Base-by-base conservation (phyloP, 2,888 invertebrate genomes). In the Oeneis ivallda region DNA sequence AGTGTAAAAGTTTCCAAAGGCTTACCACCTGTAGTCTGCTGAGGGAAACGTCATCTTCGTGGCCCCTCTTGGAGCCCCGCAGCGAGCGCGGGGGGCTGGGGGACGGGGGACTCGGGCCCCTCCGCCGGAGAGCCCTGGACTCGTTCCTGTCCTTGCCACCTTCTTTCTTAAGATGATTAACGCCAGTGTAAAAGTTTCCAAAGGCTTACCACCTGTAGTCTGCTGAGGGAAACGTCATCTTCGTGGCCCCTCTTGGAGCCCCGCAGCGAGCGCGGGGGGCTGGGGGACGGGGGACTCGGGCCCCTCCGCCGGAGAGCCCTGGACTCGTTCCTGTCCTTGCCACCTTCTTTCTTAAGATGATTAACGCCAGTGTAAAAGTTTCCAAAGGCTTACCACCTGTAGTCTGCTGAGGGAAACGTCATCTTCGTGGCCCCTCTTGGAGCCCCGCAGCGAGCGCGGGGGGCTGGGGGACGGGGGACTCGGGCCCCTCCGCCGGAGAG, bases 271-370 rank as follows among this genome's bases (percentile, higher is more conserved):
- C 63, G 71, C 0, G 56, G 17, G 13, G 71, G 69, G 19, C 62
- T 61, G 9, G 65, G 58, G 34, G 64, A 8, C 39, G 39, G 13
- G 1, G 71, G 69, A 41, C 61, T 62, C 4, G 66, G 50, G 26
- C 60, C 49, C 8, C 61, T 64, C 8, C 53, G 58, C 0, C 62
- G 54, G 0, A 66, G 52, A 0, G 59, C 50, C n/a, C 65, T 50
- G 0, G 62, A 6, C 17, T 56, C 49, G 0, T 26, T 49, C 1
- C n/a, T 60, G 1, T 9, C 19, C 1, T 43, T 45, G 47, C 50
- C 8, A 37, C 71, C 68, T 70, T 71, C 70, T 17, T 70, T 50
- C 11, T 64, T 72, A n/a, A n/a, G n/a, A n/a, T n/a, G n/a, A n/a
- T n/a, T n/a, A n/a, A n/a, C n/a, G n/a, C n/a, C n/a, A 13, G 39